Conservation (phyloP, 2,888 invertebrate genomes). For the Protophormia terraenovae region DNA sequence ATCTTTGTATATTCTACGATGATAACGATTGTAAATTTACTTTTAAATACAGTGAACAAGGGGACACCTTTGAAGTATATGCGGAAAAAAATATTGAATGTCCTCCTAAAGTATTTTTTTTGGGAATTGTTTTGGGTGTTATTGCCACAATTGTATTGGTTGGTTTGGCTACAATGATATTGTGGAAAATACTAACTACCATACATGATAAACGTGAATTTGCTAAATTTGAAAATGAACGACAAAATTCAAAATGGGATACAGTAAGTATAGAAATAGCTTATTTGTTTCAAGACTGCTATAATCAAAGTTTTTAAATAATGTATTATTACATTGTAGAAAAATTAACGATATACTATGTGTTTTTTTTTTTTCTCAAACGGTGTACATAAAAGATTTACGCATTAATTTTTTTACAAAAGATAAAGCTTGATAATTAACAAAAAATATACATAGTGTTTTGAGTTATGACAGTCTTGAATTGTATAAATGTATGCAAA, state of each 20-base stretch:
- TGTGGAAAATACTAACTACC: conserved; percentile 98
- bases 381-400: too few relatives aligned
- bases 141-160: conserved; percentile 98
- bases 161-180: conserved; percentile 93
- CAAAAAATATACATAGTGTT: too few relatives aligned
- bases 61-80: conserved; percentile 85
- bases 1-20: conserved; percentile 90
- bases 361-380: too few relatives aligned
- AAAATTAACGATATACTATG: too few relatives aligned
- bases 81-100: conserved; percentile 93
- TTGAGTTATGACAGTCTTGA: too few relatives aligned
- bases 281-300: too few relatives aligned
- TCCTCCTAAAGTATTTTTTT: conserved; percentile 89
- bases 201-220: conserved; percentile 98
- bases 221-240: conserved; percentile 98
- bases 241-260: conserved; percentile 99
- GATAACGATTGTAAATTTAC: conserved; percentile 95
- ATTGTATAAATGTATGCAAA: conserved; percentile 11
- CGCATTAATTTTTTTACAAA: too few relatives aligned
- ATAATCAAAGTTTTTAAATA: too few relatives aligned
- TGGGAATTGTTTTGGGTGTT: conserved; percentile 95
- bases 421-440: too few relatives aligned
- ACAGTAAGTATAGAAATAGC: conserved; percentile 87
- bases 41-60: conserved; percentile 92
- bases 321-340: too few relatives aligned